A percentile compares a stretch with the other conserved stretches of the same genome.
Conservation (phyloP, 2,113 vertebrate genomes). For the Ophiodon elongatus region DNA sequence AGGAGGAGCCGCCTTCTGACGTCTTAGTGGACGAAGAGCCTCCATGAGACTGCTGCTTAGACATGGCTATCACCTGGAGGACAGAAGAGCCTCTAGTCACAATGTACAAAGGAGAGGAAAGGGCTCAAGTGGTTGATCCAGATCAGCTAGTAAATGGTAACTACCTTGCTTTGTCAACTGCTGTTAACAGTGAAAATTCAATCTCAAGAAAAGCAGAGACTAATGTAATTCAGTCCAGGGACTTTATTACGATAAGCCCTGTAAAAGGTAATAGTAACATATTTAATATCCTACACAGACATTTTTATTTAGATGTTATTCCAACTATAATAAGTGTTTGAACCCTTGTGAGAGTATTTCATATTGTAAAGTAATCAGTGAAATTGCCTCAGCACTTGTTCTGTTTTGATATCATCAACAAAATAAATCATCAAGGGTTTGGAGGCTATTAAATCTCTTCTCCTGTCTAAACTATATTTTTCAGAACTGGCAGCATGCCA, state of each 20-base stretch:
- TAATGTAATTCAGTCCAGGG: neutral
- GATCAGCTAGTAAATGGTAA: neutral
- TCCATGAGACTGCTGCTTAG: constrained; percentile 88
- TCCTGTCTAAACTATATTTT: constrained; percentile 21
- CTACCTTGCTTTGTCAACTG: too few relatives aligned
- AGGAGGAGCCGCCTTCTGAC: constrained; percentile 87
- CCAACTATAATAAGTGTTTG: constrained; percentile 24
- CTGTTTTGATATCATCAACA: constrained; percentile 17
- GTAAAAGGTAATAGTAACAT: neutral
- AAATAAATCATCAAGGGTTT: constrained; percentile 50
- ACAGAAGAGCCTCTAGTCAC: constrained; percentile 1
- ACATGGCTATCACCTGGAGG: constrained; percentile 92
- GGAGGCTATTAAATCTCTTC: constrained; percentile 43
- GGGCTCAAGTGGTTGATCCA: neutral
- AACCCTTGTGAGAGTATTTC: constrained; percentile 18
- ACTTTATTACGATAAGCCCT: neutral
- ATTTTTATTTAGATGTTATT: constrained; percentile 23
- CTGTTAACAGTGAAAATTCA: neutral
- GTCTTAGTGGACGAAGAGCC: constrained; percentile 79
- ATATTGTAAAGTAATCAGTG: constrained; percentile 48
- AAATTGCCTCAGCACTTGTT: constrained; percentile 35
- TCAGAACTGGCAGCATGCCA: constrained; percentile 32
- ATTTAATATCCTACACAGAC: constrained; percentile 17
- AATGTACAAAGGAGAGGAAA: neutral
- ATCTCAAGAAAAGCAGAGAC: neutral